phyloP scores from a whole-genome alignment of 2,888 invertebrate genomes.

The Aleiodes leptofemur region DNA sequence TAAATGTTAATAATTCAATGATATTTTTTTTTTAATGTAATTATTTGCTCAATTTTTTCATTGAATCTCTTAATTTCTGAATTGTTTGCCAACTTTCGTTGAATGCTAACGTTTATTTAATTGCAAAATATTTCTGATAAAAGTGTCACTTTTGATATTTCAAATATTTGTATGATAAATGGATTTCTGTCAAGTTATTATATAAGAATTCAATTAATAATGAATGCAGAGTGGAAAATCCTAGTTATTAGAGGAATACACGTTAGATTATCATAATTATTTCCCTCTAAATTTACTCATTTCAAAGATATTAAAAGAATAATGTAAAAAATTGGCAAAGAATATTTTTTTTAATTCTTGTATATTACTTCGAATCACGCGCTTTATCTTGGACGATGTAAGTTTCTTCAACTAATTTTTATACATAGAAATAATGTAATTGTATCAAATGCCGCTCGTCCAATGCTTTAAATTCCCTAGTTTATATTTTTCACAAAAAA shows the following conservation, averaged over 20 bases:
- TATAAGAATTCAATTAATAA: too few species aligned
- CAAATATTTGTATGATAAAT: constrained; percentile 16
- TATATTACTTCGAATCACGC: too few species aligned
- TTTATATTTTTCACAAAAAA: constrained; percentile 24
- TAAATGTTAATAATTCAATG: neutral
- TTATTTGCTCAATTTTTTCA: constrained; percentile 14
- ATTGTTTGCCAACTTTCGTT: too few species aligned
- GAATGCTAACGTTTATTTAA: neutral
- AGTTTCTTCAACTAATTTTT: constrained; percentile 21
- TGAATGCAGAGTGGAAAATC: neutral
- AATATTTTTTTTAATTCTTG: too few species aligned
- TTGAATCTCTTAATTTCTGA: too few species aligned
- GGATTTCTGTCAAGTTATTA: neutral
- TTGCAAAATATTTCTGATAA: constrained; percentile 1
- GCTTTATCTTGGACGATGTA: neutral
- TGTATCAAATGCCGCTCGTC: constrained; percentile 6
- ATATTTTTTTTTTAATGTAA: constrained; percentile 4
- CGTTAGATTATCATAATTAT: too few species aligned
- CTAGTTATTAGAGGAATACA: too few species aligned
- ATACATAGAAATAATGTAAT: constrained; percentile 19
- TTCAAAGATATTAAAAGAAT: too few species aligned
- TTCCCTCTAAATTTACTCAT: too few species aligned
- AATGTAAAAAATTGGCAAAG: too few species aligned
- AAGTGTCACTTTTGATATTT: neutral
- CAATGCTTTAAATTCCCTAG: constrained; percentile 14